These are phyloP conservation scores for Sarcophaga rosellei DNA, from an alignment of 2,888 invertebrate species.

Conservation along the genomic window DNA sequence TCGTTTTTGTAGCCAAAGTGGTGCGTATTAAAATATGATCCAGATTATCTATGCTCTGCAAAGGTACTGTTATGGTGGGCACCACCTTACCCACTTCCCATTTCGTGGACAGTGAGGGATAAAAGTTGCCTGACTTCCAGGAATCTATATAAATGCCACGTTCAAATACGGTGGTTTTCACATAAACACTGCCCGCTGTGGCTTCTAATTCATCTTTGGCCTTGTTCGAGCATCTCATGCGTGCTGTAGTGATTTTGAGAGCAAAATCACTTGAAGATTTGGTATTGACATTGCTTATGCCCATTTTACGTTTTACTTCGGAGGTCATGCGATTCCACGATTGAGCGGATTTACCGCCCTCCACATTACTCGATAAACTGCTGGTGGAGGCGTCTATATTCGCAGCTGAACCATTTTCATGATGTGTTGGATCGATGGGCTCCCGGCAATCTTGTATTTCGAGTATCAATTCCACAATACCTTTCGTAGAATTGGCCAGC, in stretches of 20 bases:
- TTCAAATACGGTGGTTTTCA: conserved; percentile 89
- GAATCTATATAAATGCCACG: conserved; percentile 83
- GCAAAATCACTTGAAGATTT: conserved; percentile 71
- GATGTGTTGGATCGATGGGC: conserved; percentile 51
- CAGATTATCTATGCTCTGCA: conserved; percentile 75
- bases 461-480: conserved; percentile 79
- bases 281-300: conserved; percentile 72
- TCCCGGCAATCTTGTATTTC: conserved; percentile 77
- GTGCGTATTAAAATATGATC: conserved; percentile 77
- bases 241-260: conserved; percentile 77
- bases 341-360: conserved; percentile 37
- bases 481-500: conserved; percentile 78
- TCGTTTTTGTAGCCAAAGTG: conserved; percentile 80
- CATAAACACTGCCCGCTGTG: conserved; percentile 84
- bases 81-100: conserved; percentile 82
- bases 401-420: conserved; percentile 13
- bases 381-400: conserved; percentile 35
- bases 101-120: conserved; percentile 89
- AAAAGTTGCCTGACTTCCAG: conserved; percentile 89
- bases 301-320: conserved; percentile 79
- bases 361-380: conserved; percentile 40
- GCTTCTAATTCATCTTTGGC: conserved; percentile 81
- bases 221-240: conserved; percentile 80
- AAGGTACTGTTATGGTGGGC: conserved; percentile 77
- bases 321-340: conserved; percentile 74